Conservation (phyloP, 2,888 invertebrate genomes). For the Caenorhabditis afra region DNA sequence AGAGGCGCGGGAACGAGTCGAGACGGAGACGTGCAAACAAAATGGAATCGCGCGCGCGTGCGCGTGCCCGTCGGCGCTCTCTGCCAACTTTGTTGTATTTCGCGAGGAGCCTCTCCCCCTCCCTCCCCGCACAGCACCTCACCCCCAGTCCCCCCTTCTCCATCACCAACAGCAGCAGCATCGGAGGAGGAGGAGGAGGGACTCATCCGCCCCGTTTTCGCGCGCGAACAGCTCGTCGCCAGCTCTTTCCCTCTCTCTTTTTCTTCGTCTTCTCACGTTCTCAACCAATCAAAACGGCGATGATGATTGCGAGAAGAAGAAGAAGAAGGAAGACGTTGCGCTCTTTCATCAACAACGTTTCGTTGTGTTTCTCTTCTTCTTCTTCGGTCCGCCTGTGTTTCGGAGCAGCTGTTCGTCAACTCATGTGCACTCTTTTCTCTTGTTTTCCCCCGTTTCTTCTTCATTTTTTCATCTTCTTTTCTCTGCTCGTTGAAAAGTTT, state of each 20-base stretch:
- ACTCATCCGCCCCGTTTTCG: neutral
- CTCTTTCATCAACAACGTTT: too few species aligned
- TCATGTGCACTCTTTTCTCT: conserved; percentile 81
- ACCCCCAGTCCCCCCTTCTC: neutral
- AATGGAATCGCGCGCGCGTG: neutral
- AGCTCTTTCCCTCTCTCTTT: neutral
- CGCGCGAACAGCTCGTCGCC: neutral
- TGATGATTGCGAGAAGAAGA: too few species aligned
- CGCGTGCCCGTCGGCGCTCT: conserved; percentile 1
- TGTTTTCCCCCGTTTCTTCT: conserved; percentile 63
- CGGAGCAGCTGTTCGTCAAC: too few species aligned
- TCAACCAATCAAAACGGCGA: neutral
- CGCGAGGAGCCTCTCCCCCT: conserved; percentile 2
- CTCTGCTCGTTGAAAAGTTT: neutral
- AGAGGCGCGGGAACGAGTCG: neutral
- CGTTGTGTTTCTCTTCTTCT: too few species aligned
- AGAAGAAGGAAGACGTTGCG: too few species aligned
- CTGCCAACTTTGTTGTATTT: neutral
- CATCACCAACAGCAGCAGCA: too few species aligned
- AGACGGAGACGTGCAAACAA: conserved; percentile 7
- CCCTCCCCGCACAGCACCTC: neutral
- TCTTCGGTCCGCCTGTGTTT: too few species aligned
- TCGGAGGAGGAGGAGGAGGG: too few species aligned
- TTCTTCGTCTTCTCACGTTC: neutral
- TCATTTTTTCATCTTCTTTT: neutral